A percentile compares a stretch with the other conserved stretches of the same genome.
Conservation (phyloP, 2,888 invertebrate species). For the Phytoseiulus persimilis region DNA sequence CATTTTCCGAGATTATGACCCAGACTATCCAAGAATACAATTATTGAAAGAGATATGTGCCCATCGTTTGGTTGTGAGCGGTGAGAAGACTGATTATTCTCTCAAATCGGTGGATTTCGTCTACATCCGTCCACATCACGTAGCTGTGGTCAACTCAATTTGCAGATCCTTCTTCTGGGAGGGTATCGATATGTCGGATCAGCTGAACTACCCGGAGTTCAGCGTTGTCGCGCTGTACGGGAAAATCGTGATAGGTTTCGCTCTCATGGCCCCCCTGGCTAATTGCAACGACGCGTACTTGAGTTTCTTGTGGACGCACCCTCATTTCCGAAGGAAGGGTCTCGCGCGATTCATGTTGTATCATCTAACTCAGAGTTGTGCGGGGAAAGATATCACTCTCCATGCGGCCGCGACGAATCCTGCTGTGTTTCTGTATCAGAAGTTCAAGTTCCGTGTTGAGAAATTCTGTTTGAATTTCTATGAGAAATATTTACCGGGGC, state of each 20-base stretch:
- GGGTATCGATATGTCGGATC: constrained; percentile 81
- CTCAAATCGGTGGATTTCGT: constrained; percentile 69
- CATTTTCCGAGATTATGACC: constrained; percentile 64
- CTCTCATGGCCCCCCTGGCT: constrained; percentile 76
- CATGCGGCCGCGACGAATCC: constrained; percentile 83
- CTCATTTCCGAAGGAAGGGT: constrained; percentile 72
- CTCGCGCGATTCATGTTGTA: constrained; percentile 84
- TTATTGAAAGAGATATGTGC: constrained; percentile 59
- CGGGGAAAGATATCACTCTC: constrained; percentile 78
- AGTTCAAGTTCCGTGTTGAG: constrained; percentile 87
- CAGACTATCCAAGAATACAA: constrained; percentile 63
- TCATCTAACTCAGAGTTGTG: constrained; percentile 73
- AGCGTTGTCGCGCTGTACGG: constrained; percentile 68
- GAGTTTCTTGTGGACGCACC: constrained; percentile 77
- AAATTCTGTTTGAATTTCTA: constrained; percentile 79
- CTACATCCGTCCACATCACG: constrained; percentile 76
- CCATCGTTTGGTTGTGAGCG: constrained; percentile 52
- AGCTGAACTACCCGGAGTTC: constrained; percentile 81
- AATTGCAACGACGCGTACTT: constrained; percentile 75
- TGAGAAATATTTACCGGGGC: constrained; percentile 74
- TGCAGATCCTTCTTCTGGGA: constrained; percentile 82
- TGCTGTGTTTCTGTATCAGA: constrained; percentile 78
- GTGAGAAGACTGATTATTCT: constrained; percentile 52
- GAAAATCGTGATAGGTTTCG: constrained; percentile 76
- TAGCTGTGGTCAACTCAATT: constrained; percentile 74